Evolutionary conservation across 1,140 invertebrate genomes (phyloP), one percentile per base, ranked within the genome.

Genomic region (Cheumatopsyche charites): DNA sequence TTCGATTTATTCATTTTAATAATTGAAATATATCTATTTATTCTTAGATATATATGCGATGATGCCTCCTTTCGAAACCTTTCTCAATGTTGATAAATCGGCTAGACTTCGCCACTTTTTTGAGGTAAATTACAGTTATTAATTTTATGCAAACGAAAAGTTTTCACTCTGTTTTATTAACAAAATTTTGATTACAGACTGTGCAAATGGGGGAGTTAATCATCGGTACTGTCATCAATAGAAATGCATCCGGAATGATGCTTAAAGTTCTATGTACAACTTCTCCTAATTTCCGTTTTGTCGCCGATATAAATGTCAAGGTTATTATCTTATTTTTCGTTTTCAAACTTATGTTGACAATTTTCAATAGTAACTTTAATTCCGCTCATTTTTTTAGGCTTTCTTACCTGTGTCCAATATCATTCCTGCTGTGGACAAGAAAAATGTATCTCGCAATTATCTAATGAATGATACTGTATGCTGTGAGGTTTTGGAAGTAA

Each of bases 401-500:
- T 90, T 90, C 79, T 87, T 90, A 82, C 88, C 88, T 23, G 83
- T 88, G 21, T 85, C 86, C 67, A 90, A 90, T 83, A 84, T 90
- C 79, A 91, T 92, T 80, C 88, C 89, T 74, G 89, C 90, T 49
- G 87, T 92, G 80, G 91, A 93, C 85, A 92, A 93, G 85, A 91
- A 93, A 83, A 91, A 90, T 80, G 88, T 90, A 76, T 88, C 87
- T 80, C 88, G 88, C 82, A 88, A 87, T 82, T 93, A 90, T 86
- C 88, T 89, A 82, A 89, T 88, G 84, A 94, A 91, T 87, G 92
- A 94, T 83, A 89, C 90, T 77, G 88, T 94, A 61, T 92, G 92
- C 86, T 94, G 93, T 84, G 93, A 95, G 86, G 91, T 96, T 17
- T 85, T 94, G 77, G 91, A 92, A 87, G 90, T 95, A 70, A 92